These are phyloP conservation scores for Keiferia lycopersicella DNA, from an alignment of 2,888 invertebrate genomes.

Conservation along the genomic window DNA sequence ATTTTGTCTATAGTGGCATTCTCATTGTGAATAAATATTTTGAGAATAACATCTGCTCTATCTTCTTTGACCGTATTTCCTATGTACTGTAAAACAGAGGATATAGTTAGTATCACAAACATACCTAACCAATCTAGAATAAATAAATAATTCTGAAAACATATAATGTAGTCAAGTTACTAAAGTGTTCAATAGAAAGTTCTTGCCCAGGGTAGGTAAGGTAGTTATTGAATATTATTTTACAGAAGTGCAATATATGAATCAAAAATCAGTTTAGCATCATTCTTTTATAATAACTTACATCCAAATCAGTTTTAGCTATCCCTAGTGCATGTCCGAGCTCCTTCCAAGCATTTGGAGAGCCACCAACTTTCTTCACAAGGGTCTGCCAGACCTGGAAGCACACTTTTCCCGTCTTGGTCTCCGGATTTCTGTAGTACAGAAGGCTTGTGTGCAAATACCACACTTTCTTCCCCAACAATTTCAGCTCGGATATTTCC, in stretches of 20 bases:
- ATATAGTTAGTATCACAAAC: neutral
- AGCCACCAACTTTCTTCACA: slow-evolving; percentile 66
- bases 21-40: slow-evolving; percentile 75
- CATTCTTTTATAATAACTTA: slow-evolving; percentile 42
- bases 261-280: neutral
- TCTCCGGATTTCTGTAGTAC: slow-evolving; percentile 66
- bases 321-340: slow-evolving; percentile 64
- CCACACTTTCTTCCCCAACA: slow-evolving; percentile 64
- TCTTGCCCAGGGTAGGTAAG: too few relatives aligned
- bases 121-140: too few relatives aligned
- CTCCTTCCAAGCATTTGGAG: slow-evolving; percentile 67
- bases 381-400: slow-evolving; percentile 68
- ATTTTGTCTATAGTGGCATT: slow-evolving; percentile 80
- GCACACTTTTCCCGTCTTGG: slow-evolving; percentile 62
- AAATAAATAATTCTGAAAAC: too few relatives aligned
- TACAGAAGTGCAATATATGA: too few relatives aligned
- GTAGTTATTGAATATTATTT: too few relatives aligned
- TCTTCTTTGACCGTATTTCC: slow-evolving; percentile 77
- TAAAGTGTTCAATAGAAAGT: too few relatives aligned
- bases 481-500: slow-evolving; percentile 61
- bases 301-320: slow-evolving; percentile 65
- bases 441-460: slow-evolving; percentile 66
- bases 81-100: slow-evolving; percentile 63
- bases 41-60: slow-evolving; percentile 77
- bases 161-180: too few relatives aligned